phyloP scores from a whole-genome alignment of 2,888 invertebrate species.

The Fissipunctia ypsillon region DNA sequence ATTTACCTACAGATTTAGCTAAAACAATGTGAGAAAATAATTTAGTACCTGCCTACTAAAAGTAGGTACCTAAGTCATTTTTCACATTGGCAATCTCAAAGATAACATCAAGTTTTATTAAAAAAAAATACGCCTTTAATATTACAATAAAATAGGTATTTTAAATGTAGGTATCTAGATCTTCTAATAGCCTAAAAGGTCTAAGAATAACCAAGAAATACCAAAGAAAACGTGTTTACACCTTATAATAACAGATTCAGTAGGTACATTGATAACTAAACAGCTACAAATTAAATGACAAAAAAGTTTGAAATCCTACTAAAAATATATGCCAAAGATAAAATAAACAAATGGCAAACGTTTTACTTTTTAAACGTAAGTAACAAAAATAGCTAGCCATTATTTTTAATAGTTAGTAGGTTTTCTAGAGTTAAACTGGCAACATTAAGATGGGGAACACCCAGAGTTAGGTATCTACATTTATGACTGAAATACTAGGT shows the following conservation, averaged over 20 bases:
- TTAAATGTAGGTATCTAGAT: neutral
- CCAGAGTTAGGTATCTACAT: slow-evolving; percentile 11
- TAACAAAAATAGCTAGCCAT: neutral
- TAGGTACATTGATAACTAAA: neutral
- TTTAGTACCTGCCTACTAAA: neutral
- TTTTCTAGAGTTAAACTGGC: slow-evolving; percentile 37
- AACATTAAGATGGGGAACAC: slow-evolving; percentile 47
- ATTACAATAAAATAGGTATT: neutral
- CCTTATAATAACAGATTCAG: neutral
- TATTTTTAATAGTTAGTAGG: slow-evolving; percentile 2
- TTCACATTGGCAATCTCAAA: slow-evolving; percentile 22
- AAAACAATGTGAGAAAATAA: neutral
- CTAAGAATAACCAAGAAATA: neutral
- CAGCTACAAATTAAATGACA: neutral
- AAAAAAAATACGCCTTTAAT: too few species aligned
- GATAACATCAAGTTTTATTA: neutral
- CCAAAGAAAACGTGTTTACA: neutral
- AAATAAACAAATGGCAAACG: neutral
- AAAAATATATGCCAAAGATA: neutral
- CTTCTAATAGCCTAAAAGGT: neutral
- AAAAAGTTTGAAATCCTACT: neutral
- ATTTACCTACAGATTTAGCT: neutral
- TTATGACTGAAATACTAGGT: slow-evolving; percentile 15
- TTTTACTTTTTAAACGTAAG: neutral
- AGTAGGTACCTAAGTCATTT: slow-evolving; percentile 1